Evolutionary conservation across 2,113 vertebrate species (phyloP), one percentile per base, ranked within the genome.

Genomic region (Sprattus sprattus): DNA sequence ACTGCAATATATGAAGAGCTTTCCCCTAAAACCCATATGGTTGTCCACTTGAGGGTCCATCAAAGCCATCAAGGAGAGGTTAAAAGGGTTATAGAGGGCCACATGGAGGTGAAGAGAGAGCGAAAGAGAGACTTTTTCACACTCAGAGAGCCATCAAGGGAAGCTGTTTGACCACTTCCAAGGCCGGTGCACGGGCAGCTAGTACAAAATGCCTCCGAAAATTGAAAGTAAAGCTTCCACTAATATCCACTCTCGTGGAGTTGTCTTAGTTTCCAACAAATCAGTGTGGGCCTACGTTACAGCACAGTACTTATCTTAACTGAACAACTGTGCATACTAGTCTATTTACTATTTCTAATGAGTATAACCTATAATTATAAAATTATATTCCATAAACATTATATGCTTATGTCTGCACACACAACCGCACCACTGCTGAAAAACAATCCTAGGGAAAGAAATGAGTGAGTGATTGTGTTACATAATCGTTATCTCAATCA

Each of bases 1-100:
- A 64, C 83, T n/a, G 85, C 87, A 88, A 87, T n/a, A 87, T 85
- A 71, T 25, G 54, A 60, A 81, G 82, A 28, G 83, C 82, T 85
- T 81, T 75, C 81, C 45, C 11, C 54, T 86, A 46, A 16, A 32
- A 82, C 83, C 67, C 28, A 75, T 86, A 45, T 81, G 85, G 28
- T 16, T 18, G 67, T 39, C 20, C 64, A 82, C 82, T 86, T 64
- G 67, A 86, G 60, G 67, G 85, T 60, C 84, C 82, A 86, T 39
- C 39, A 2, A 39, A 39, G 39, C 39, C 39, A 39, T 85, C 83
- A 84, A 82, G 60, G 45, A 50, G 67, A 75, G 86, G 83, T 89
- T 86, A 83, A 86, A 88, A 39, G 39, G 39, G 39, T 39, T 39
- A 39, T 39, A 39, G 39, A 39, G 39, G 39, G 39, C 39, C 39